phyloP scores from a whole-genome alignment of 2,113 vertebrate species.

The Tetrax tetrax region DNA sequence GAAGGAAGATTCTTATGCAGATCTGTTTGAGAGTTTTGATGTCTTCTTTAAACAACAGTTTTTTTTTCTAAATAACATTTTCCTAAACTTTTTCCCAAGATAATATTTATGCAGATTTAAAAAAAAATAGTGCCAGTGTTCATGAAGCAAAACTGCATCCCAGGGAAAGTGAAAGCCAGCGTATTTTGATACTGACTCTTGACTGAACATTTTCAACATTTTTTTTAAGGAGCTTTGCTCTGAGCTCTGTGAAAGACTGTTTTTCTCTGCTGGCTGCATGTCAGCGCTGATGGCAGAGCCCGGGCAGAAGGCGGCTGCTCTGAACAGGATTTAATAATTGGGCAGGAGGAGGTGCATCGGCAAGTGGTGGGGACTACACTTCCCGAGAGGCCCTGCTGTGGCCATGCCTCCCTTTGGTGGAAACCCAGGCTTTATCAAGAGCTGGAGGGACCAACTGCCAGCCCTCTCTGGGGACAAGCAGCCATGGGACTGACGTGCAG shows the following conservation, averaged over 20 bases:
- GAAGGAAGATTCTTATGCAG: background rate
- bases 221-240: background rate
- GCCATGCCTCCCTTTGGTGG: conserved; percentile 10
- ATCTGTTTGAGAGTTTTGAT: background rate
- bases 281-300: background rate
- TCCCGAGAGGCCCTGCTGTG: conserved; percentile 54
- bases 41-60: background rate
- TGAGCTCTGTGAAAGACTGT: background rate
- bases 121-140: background rate
- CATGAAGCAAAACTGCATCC: background rate
- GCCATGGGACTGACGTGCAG: conserved; percentile 21
- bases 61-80: background rate
- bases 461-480: background rate
- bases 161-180: background rate
- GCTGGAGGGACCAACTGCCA: conserved; percentile 1
- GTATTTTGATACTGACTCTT: background rate
- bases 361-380: conserved; percentile 44
- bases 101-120: background rate
- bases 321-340: background rate
- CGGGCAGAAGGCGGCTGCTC: background rate
- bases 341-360: background rate
- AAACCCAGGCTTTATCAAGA: conserved; percentile 48
- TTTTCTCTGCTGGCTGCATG: background rate
- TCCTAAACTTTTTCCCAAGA: background rate
- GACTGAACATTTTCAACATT: background rate